Base-by-base conservation (phyloP, 2,888 invertebrate species). In the Erpobdella octoculata region DNA sequence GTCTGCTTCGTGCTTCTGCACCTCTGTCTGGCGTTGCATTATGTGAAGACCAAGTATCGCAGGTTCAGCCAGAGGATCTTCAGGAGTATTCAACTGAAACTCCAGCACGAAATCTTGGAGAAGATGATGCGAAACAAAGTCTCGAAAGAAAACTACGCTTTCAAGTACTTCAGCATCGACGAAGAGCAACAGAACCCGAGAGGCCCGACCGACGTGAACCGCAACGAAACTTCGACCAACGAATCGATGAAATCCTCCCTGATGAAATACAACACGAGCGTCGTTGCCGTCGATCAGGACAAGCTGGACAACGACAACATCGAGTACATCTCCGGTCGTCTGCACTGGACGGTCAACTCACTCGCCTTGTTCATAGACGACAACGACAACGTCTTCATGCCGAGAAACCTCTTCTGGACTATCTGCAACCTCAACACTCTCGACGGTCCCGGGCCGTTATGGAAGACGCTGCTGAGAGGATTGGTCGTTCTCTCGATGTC, bases 401-500 rank as follows among this genome's bases (percentile, higher is more conserved):
- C 82, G 1, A 74, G 79, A 21, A 75, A 78, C 21, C 74, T 81
- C 18, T 82, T 81, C 73, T 77, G 80, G 67, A 77, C 76, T 66
- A 72, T 81, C 6, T 81, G 81, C 71, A 77, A 81, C 66, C 78
- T 81, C 0, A 75, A 80, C 33, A 79, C 80, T 0, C 78, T 80
- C 37, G 81, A 81, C 4, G 80, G 80, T 2, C 82, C 82, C 0
- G 82, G 82, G 0, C 81, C 81, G 0, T 79, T 81, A 0, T 80
- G 80, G 73, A 74, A 79, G n/a, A 80, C 80, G 71, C 76, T 81
- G 1, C 73, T 80, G 12, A 74, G 76, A 28, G 81, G 81, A 15
- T 80, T 80, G 5, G 79, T 78, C 21, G 79, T 81, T 73, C 80
- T 82, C 72, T 75, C 79, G 48, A 79, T 79, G 35, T 80, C 81